Percentiles rank a stretch among this genome's conserved stretches.
Evolutionary conservation across 1,140 invertebrate species (phyloP).

Genomic region (Orchestia grillus): DNA sequence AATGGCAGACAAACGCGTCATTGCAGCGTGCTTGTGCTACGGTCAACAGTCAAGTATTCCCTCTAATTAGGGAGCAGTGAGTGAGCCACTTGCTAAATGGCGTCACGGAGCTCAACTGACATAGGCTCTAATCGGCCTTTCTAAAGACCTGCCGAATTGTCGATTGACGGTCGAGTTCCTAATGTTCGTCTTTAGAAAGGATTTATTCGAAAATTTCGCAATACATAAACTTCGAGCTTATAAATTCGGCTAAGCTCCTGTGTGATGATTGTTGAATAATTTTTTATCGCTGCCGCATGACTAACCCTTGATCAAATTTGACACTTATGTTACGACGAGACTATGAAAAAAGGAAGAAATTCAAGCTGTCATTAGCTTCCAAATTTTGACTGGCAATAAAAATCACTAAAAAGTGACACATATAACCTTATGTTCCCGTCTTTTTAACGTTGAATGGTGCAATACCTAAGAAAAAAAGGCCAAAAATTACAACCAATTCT

Average conservation of each 20-base stretch:
- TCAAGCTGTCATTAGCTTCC: no score
- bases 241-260: no score
- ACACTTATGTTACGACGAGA: no score
- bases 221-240: not conserved
- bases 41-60: not conserved
- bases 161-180: not conserved
- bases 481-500: not conserved
- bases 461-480: not conserved
- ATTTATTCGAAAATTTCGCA: not conserved
- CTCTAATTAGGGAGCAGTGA: not conserved
- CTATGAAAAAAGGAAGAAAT: no score
- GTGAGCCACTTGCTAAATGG: not conserved
- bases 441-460: not conserved
- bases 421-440: no score
- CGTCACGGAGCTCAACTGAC: not conserved
- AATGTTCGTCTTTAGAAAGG: not conserved
- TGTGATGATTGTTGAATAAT: no score
- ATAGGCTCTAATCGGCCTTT: not conserved
- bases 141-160: not conserved
- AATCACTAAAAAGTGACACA: no score
- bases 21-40: not conserved
- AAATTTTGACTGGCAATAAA: no score
- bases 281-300: no score
- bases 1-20: not conserved
- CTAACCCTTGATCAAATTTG: no score